Evolutionary conservation across 2,797 vertebrate species (phyloP).

Genomic region (Gymnothorax javanicus): DNA sequence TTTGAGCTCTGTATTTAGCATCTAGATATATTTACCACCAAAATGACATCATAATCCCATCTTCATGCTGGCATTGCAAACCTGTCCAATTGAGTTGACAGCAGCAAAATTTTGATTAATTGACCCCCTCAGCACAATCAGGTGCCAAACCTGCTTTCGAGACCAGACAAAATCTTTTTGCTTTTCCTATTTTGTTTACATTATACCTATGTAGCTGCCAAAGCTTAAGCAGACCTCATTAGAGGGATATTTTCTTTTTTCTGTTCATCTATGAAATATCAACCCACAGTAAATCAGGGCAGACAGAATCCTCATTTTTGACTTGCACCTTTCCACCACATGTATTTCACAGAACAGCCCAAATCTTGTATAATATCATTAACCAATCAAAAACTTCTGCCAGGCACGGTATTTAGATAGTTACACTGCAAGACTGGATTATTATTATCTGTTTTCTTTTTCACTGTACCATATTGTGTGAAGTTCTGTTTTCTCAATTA

Average conservation of each 20-base stretch:
- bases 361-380: constrained; percentile 31
- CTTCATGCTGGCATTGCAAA: background rate
- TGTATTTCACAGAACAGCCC: constrained; percentile 29
- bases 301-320: constrained; percentile 36
- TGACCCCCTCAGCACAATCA: constrained; percentile 51
- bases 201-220: constrained; percentile 65
- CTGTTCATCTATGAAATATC: constrained; percentile 48
- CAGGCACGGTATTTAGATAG: background rate
- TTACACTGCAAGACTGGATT: background rate
- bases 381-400: constrained; percentile 19
- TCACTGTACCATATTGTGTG: constrained; percentile 4
- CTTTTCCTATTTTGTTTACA: constrained; percentile 53
- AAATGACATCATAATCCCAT: background rate
- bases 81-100: constrained; percentile 22
- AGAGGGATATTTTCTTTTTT: constrained; percentile 52
- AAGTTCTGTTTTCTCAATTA: background rate
- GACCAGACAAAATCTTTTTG: constrained; percentile 48
- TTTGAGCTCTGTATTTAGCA: background rate
- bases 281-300: constrained; percentile 45
- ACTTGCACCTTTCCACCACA: constrained; percentile 27
- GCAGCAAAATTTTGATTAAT: background rate
- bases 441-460: background rate
- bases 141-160: constrained; percentile 46
- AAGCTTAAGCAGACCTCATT: constrained; percentile 56
- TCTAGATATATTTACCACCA: background rate